Evolutionary conservation across 2,113 vertebrate genomes (phyloP).

Genomic region (Carassius auratus): DNA sequence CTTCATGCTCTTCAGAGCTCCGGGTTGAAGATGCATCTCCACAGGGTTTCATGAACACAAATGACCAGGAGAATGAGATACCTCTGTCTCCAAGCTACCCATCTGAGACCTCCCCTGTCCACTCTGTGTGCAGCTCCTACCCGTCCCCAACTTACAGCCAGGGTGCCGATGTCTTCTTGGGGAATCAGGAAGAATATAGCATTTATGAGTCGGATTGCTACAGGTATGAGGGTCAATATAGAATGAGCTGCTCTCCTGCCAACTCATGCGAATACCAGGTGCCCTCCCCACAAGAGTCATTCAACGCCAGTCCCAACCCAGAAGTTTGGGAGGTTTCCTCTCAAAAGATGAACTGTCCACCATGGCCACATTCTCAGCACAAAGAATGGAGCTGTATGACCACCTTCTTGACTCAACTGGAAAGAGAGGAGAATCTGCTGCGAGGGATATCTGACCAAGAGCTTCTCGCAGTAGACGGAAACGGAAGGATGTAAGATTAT

Average conservation of each 20-base stretch:
- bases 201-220: constrained; percentile 64
- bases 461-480: constrained; percentile 69
- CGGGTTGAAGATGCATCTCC: constrained; percentile 9
- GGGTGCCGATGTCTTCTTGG: background rate
- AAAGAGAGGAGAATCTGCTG: constrained; percentile 73
- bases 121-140: background rate
- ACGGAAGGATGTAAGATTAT: constrained; percentile 75
- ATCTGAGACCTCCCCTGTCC: background rate
- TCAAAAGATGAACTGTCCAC: background rate
- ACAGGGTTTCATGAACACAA: constrained; percentile 1
- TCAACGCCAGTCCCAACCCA: constrained; percentile 32
- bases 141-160: constrained; percentile 16
- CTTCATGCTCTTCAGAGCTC: constrained; percentile 6
- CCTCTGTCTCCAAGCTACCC: constrained; percentile 4
- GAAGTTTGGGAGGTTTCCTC: background rate
- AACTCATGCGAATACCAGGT: constrained; percentile 41
- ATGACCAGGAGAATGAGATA: background rate
- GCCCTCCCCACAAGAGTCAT: constrained; percentile 48
- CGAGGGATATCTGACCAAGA: constrained; percentile 63
- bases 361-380: background rate
- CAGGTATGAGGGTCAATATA: constrained; percentile 59
- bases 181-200: constrained; percentile 43
- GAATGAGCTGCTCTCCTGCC: constrained; percentile 44
- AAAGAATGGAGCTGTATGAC: constrained; percentile 62
- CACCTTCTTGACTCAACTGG: constrained; percentile 82